phyloP scores from a whole-genome alignment of 2,797 vertebrate species.

The Tragopan temminckii region DNA sequence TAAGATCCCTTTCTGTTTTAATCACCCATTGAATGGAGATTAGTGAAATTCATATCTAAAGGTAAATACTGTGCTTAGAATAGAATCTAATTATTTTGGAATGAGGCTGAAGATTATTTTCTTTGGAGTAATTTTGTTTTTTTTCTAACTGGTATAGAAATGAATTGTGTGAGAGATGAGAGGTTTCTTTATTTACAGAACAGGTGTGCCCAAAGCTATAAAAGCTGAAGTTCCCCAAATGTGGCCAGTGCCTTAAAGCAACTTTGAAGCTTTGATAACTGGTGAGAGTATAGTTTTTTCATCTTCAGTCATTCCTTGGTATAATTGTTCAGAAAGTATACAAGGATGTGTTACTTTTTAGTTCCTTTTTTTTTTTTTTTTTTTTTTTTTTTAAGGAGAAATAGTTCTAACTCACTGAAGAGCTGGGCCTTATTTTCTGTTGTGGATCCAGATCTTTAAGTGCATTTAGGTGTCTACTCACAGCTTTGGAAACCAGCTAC shows the following conservation, averaged over 20 bases:
- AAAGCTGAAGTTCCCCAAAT: not conserved
- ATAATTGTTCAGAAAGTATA: not conserved
- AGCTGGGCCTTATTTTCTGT: not conserved
- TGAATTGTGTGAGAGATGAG: not conserved
- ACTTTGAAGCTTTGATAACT: not conserved
- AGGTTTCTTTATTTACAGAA: not conserved
- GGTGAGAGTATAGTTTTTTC: not conserved
- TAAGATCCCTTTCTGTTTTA: conserved; percentile 11
- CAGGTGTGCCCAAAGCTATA: not conserved
- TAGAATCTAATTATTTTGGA: conserved; percentile 2
- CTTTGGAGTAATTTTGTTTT: not conserved
- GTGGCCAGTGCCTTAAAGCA: not conserved
- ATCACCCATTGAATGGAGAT: conserved; percentile 31
- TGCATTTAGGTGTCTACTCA: not conserved
- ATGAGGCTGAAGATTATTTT: conserved; percentile 22
- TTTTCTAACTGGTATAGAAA: not conserved
- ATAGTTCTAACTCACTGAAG: not conserved
- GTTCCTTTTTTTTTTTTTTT: not conserved
- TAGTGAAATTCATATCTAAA: conserved; percentile 26
- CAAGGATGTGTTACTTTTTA: not conserved
- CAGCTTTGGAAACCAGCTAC: not conserved
- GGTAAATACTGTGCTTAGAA: conserved; percentile 26
- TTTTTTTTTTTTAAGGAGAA: not conserved
- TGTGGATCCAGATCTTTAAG: not conserved
- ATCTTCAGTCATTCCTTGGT: not conserved